A percentile compares a stretch with the other conserved stretches of the same genome.
phyloP scores from a whole-genome alignment of 2,797 vertebrate genomes.

The Ctenochaetus hawaiiensis region DNA sequence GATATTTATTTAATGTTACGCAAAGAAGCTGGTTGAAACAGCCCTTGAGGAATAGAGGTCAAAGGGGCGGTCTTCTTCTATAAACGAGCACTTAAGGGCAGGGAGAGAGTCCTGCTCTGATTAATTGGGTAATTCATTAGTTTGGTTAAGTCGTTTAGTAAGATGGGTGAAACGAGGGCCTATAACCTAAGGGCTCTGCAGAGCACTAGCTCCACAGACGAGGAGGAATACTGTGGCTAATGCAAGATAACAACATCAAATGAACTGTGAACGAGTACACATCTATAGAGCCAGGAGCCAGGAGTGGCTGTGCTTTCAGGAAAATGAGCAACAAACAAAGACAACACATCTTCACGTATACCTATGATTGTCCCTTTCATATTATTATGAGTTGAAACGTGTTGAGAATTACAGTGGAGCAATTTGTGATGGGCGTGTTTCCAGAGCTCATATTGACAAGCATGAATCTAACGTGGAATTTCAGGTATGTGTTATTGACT shows the following conservation, averaged over 20 bases:
- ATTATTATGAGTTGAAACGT: slow-evolving; percentile 41
- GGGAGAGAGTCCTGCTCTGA: slow-evolving; percentile 84
- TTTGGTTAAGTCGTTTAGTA: slow-evolving; percentile 85
- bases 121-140: slow-evolving; percentile 90
- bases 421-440: slow-evolving; percentile 43
- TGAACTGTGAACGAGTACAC: slow-evolving; percentile 75
- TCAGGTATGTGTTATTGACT: slow-evolving; percentile 75
- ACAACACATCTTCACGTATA: slow-evolving; percentile 26
- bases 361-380: slow-evolving; percentile 44
- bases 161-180: slow-evolving; percentile 76
- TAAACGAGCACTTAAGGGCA: slow-evolving; percentile 88
- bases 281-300: slow-evolving; percentile 55
- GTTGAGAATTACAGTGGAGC: slow-evolving; percentile 35
- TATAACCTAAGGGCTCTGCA: slow-evolving; percentile 78
- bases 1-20: slow-evolving; percentile 88
- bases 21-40: slow-evolving; percentile 80
- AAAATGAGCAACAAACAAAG: slow-evolving; percentile 62
- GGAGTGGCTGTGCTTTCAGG: slow-evolving; percentile 51
- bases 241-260: slow-evolving; percentile 82
- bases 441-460: slow-evolving; percentile 62
- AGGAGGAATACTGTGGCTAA: slow-evolving; percentile 77
- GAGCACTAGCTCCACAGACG: slow-evolving; percentile 65
- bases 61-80: slow-evolving; percentile 81
- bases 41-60: slow-evolving; percentile 85
- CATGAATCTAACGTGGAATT: slow-evolving; percentile 72